Conservation (phyloP, 2,113 vertebrate species). For the Caretta caretta region DNA sequence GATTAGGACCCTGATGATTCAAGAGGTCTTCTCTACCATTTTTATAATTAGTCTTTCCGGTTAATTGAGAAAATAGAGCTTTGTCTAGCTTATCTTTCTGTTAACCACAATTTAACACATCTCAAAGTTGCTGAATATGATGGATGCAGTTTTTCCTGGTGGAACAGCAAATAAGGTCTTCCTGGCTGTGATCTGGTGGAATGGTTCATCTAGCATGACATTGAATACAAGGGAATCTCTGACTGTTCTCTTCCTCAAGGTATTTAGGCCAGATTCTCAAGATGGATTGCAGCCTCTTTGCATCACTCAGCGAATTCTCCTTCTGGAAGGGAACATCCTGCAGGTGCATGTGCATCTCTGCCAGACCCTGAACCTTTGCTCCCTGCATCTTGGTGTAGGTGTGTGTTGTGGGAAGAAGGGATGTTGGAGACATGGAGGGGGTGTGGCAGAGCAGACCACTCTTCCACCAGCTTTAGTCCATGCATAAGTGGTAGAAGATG, state of each 20-base stretch:
- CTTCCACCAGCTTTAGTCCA: not conserved
- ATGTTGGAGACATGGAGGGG: not conserved
- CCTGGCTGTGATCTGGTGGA: not conserved
- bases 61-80: too few relatives aligned
- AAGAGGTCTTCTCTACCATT: too few relatives aligned
- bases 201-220: not conserved
- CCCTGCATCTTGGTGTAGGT: accelerated
- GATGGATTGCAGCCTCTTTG: not conserved
- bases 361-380: not conserved
- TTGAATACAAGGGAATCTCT: not conserved
- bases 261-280: not conserved
- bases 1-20: too few relatives aligned
- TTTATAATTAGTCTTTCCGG: too few relatives aligned
- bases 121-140: not conserved
- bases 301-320: not conserved
- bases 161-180: too few relatives aligned
- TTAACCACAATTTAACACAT: too few relatives aligned
- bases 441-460: not conserved
- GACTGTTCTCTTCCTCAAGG: not conserved
- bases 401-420: accelerated
- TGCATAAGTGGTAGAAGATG: accelerated
- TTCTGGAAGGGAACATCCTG: not conserved
- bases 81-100: too few relatives aligned
- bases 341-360: not conserved
- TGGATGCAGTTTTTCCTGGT: too few relatives aligned